Conservation (phyloP, 2,888 invertebrate species). For the Venusia cambrica region DNA sequence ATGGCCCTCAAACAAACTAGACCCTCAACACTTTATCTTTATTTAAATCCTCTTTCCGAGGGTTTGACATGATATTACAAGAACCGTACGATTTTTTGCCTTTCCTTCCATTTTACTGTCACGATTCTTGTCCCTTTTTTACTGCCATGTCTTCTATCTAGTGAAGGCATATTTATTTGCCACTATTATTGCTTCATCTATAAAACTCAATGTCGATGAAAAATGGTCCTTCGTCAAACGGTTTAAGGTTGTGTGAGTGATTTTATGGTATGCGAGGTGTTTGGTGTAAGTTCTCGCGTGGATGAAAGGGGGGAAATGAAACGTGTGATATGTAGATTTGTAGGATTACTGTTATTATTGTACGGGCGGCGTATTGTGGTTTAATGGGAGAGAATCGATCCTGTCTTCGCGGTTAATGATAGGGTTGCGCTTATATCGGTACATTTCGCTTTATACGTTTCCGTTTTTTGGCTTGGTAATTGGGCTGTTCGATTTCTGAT, state of each 20-base stretch:
- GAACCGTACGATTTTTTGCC: slow-evolving; percentile 27
- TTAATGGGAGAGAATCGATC: slow-evolving; percentile 50
- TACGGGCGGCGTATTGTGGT: slow-evolving; percentile 42
- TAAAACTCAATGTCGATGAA: slow-evolving; percentile 3
- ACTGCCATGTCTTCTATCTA: slow-evolving; percentile 33
- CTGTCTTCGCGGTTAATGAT: slow-evolving; percentile 40
- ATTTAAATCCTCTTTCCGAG: slow-evolving; percentile 18
- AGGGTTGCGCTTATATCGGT: slow-evolving; percentile 29
- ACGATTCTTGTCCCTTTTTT: slow-evolving; percentile 32
- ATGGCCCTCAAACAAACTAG: no score
- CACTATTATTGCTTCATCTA: slow-evolving; percentile 9
- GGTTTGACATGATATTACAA: slow-evolving; percentile 30
- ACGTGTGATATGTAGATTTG: slow-evolving; percentile 65
- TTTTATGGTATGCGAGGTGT: slow-evolving; percentile 1
- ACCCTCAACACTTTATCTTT: slow-evolving; percentile 15
- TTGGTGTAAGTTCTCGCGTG: slow-evolving; percentile 34
- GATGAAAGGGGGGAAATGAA: slow-evolving; percentile 53
- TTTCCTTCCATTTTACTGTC: slow-evolving; percentile 27
- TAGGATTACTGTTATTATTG: slow-evolving; percentile 54
- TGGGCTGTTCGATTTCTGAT: slow-evolving; percentile 10
- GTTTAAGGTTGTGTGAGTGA: slow-evolving; percentile 8
- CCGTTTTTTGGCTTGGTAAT: slow-evolving; percentile 13
- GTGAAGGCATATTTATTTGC: slow-evolving; percentile 28
- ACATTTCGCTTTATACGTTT: slow-evolving; percentile 19
- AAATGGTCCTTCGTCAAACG: slow-evolving; percentile 8